phyloP scores from a whole-genome alignment of 1,140 invertebrate genomes.

The Psilanteris sp. region DNA sequence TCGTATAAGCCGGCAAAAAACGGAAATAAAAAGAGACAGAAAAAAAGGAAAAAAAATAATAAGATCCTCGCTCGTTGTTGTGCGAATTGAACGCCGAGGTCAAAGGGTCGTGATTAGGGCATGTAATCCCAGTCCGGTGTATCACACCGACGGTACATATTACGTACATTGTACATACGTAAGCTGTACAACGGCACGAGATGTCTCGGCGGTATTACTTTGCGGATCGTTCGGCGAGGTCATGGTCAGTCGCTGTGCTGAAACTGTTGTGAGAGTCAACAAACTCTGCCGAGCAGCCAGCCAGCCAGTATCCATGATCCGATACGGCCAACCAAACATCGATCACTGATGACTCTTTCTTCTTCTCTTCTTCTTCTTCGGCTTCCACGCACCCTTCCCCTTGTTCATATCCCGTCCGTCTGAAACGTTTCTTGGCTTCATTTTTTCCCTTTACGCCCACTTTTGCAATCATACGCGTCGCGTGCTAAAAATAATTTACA shows the following conservation, averaged over 20 bases:
- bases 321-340: constrained; percentile 68
- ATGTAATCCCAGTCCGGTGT: constrained; percentile 1
- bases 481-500: constrained; percentile 64
- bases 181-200: constrained; percentile 54
- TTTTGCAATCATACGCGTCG: not conserved
- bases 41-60: no score
- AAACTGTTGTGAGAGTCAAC: constrained; percentile 78
- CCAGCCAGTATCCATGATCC: constrained; percentile 60
- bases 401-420: constrained; percentile 7
- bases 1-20: no score
- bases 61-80: not conserved
- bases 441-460: constrained; percentile 1
- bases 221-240: constrained; percentile 77
- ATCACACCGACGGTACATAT: constrained; percentile 7
- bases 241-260: constrained; percentile 78
- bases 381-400: constrained; percentile 20
- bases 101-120: constrained; percentile 23
- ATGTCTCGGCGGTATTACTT: constrained; percentile 72
- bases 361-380: not conserved
- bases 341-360: constrained; percentile 36
- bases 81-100: constrained; percentile 1
- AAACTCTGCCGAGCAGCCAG: constrained; percentile 74
- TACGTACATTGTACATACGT: constrained; percentile 31
- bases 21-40: no score
- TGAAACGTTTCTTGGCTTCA: constrained; percentile 1